These are phyloP conservation scores for Megalops atlanticus DNA, from an alignment of 2,113 vertebrate genomes.

Conservation along the genomic window DNA sequence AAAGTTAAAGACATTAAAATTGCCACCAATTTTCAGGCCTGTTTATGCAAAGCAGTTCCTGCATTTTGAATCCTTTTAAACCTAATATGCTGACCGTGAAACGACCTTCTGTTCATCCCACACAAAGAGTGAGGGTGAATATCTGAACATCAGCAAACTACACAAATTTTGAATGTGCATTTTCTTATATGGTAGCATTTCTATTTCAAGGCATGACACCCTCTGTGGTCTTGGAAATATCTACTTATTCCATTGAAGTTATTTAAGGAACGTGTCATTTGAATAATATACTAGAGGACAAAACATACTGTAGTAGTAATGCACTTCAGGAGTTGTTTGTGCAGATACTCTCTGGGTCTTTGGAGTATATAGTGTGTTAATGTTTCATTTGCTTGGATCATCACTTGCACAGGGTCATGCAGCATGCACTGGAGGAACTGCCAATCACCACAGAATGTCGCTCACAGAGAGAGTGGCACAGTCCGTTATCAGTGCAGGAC, in stretches of 20 bases:
- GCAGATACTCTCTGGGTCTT: too few species aligned
- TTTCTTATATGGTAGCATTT: not conserved
- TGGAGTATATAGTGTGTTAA: too few species aligned
- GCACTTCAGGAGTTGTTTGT: too few species aligned
- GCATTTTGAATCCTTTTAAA: slow-evolving; percentile 57
- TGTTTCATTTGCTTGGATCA: too few species aligned
- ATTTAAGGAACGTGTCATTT: not conserved
- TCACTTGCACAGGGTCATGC: too few species aligned
- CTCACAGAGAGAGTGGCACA: too few species aligned
- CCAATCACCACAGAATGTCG: too few species aligned
- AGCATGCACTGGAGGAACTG: too few species aligned
- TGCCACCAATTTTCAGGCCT: slow-evolving; percentile 62
- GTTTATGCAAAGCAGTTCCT: slow-evolving; percentile 71
- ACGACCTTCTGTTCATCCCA: slow-evolving; percentile 5
- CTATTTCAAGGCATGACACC: not conserved
- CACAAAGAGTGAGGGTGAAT: not conserved
- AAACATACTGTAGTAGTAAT: too few species aligned
- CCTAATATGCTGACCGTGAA: slow-evolving; percentile 41
- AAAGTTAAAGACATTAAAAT: slow-evolving; percentile 54
- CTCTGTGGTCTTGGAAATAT: not conserved
- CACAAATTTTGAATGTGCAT: not conserved
- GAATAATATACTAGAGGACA: too few species aligned
- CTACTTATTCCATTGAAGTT: not conserved
- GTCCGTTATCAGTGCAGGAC: too few species aligned
- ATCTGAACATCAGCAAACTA: not conserved